Base-by-base conservation (phyloP, 1,140 invertebrate genomes). In the Holcopasites calliopsidis region DNA sequence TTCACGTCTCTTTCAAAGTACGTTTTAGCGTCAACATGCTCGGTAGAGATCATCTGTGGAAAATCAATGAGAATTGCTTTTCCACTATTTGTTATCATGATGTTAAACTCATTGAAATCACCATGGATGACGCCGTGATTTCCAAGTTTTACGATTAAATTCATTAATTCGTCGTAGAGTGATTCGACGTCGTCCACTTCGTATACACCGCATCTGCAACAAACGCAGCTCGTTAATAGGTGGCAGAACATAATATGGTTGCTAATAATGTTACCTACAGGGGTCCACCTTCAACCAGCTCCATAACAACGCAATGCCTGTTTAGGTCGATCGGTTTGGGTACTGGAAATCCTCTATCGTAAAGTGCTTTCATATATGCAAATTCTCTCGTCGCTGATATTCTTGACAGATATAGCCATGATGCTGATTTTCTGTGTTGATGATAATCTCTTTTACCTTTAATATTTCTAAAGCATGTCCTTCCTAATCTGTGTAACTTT, bases 21-120 rank as follows among this genome's bases (percentile, higher is more conserved):
- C 94, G 95, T 94, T 93, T 98, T 94, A 40, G 98, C 98, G 92
- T 99, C 98, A 23, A 92, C 88, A 92, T 99, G 98, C 55, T 95
- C 95, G 0, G 96, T 99, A 7, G 98, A 99, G 50, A 99, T 94
- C 98, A 99, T 99, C 93, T 99, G 99, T 2, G 99, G 99, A 91
- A 99, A 99, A 93, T 99, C 99, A 87, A 99, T 99, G 66, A 99
- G 92, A 52, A 98, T 93, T 0, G 98, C 95, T 71, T 95, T 94
- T 38, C 95, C 95, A 0, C 96, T 94, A 85, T 97, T 94, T 33
- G 94, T 94, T 0, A 99, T 92, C 94, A 99, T 97, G 55, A 99
- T 95, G 89, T 99, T 99, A 89, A 99, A 99, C 92, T 99, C 99
- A 90, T 99, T 99, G 85, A 99, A 99, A 93, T 99, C 99, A 3